Base-by-base conservation (phyloP, 2,888 invertebrate species). In the Cheilosia vulpina region DNA sequence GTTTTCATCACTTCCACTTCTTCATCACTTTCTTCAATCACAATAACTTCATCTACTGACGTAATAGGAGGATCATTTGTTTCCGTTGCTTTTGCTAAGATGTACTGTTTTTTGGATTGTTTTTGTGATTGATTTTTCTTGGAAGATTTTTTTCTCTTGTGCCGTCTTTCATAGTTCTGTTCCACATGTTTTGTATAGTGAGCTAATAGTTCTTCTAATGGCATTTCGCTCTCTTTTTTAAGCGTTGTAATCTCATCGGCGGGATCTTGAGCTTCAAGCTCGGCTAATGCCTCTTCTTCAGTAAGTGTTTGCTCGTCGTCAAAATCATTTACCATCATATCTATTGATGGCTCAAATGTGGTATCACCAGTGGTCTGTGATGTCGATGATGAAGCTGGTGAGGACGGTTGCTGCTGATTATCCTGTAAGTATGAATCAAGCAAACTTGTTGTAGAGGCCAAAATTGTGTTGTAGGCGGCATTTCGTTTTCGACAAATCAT, bases 311-410 rank as follows among this genome's bases (percentile, higher is more conserved):
- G 95, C 92, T 99, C 99, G 93, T 99, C 98, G 93, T 99, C 99
- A 93, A 97, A 98, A 93, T 98, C 98, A 94, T 98, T 97, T 87
- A 98, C 96, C 94, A 98, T 96, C 98, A 98, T 98, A 93, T 98
- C 98, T 91, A 97, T 96, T 87, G 97, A 95, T 87, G 98, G 98
- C 93, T 98, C 98, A 94, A 98, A 98, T 90, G 96, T 93, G 89
- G 93, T 89, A 87, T 92, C 92, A 11, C 88, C 88, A 11, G 87
- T 88, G 0, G 87, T 87, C 45, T 88, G 88, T 11, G 88, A 88
- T 17, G 88, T 81, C 21, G 89, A 87, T 2, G 91, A 91, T 4
- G 91, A 90, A 5, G 90, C 89, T 5, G 91, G 92, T 17, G 91
- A 91, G 57, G 89, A 87, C 15, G 89, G 89, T 57, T 88, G 83